A percentile compares a stretch with the other conserved stretches of the same genome.
Conservation (phyloP, 2,888 invertebrate species). For the Neelides folsomi region DNA sequence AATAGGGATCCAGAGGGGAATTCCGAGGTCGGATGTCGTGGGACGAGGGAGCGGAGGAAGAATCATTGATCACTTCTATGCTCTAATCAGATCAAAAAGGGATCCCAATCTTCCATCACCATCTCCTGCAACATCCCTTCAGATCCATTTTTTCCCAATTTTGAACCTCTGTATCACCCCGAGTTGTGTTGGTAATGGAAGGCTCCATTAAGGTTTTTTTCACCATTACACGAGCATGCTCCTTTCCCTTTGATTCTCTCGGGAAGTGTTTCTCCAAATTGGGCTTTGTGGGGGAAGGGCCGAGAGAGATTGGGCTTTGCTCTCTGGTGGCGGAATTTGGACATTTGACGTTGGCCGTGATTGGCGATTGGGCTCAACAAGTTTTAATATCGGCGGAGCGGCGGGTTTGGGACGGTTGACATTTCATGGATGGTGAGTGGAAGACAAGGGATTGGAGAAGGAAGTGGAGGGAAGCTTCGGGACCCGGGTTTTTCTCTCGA, state of each 20-base stretch:
- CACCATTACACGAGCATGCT: background rate
- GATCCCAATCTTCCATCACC: slow-evolving; percentile 15
- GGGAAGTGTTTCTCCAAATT: slow-evolving; percentile 5
- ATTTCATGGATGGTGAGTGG: slow-evolving; percentile 15
- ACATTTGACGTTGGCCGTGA: no score
- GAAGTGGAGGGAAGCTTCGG: slow-evolving; percentile 14
- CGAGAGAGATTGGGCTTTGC: no score
- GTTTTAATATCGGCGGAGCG: no score
- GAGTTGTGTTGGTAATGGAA: background rate
- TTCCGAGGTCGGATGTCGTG: no score
- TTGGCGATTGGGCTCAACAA: no score
- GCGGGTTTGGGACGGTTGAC: slow-evolving; percentile 8
- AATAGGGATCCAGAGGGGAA: no score
- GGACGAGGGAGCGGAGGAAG: background rate
- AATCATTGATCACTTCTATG: slow-evolving; percentile 12
- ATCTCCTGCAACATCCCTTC: slow-evolving; percentile 8
- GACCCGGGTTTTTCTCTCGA: slow-evolving; percentile 19
- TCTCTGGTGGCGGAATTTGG: no score
- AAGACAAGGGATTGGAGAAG: slow-evolving; percentile 14
- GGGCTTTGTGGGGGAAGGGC: background rate
- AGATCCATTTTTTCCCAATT: slow-evolving; percentile 15
- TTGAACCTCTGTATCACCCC: slow-evolving; percentile 1
- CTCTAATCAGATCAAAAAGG: slow-evolving; percentile 12
- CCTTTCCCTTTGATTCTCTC: background rate
- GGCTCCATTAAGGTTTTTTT: background rate